Percentiles rank a stretch among this genome's conserved stretches.
Conservation (phyloP, 2,113 vertebrate genomes). For the Macrotus californicus region DNA sequence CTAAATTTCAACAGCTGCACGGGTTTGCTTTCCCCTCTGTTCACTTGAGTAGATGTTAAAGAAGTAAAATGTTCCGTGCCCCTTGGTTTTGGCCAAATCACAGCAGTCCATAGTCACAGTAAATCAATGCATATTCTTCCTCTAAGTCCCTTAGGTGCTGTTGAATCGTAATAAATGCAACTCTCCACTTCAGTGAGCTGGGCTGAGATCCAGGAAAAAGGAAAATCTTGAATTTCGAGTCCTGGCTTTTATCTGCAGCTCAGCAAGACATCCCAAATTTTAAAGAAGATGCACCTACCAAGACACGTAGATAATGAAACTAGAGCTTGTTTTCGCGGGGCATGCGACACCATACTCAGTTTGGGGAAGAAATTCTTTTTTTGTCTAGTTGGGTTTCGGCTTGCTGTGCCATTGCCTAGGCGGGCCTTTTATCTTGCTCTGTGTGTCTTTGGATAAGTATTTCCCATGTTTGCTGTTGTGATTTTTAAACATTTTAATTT, state of each 20-base stretch:
- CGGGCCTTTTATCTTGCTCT: background rate
- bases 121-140: constrained; percentile 47
- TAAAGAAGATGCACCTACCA: constrained; percentile 24
- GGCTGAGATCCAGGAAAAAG: constrained; percentile 45
- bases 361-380: background rate
- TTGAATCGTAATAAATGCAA: constrained; percentile 52
- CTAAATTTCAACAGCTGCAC: background rate
- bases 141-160: constrained; percentile 20
- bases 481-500: background rate
- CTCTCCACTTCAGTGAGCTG: constrained; percentile 34
- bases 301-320: background rate
- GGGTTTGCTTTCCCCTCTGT: background rate
- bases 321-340: background rate
- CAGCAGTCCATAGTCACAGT: background rate
- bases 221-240: constrained; percentile 59
- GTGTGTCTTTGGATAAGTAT: background rate
- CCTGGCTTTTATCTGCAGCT: constrained; percentile 6
- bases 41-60: background rate
- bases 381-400: background rate
- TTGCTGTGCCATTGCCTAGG: background rate
- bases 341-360: background rate
- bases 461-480: background rate
- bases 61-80: background rate
- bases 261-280: constrained; percentile 20
- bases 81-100: constrained; percentile 43